phyloP scores from a whole-genome alignment of 2,888 invertebrate genomes.

The Tetramorium bicarinatum region DNA sequence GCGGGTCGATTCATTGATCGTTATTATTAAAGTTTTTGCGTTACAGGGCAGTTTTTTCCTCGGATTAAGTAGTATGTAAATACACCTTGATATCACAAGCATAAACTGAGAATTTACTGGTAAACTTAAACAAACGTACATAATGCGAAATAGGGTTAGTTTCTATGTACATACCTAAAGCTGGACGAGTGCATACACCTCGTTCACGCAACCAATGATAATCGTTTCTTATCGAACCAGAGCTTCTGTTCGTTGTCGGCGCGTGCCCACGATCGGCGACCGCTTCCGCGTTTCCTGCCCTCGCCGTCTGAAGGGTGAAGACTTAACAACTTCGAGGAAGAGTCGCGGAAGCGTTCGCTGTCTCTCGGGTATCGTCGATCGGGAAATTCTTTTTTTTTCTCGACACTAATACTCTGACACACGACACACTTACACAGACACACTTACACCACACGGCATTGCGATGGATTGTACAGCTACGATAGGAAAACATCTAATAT shows the following conservation, averaged over 20 bases:
- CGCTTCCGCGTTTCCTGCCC: constrained; percentile 38
- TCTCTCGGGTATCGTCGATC: constrained; percentile 76
- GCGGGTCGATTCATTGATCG: constrained; percentile 81
- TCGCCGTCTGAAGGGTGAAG: background rate
- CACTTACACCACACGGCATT: constrained; percentile 80
- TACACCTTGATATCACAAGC: constrained; percentile 85
- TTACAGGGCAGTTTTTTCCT: constrained; percentile 83
- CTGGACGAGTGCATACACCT: constrained; percentile 81
- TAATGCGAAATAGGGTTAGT: constrained; percentile 85
- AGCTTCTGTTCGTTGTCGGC: constrained; percentile 82
- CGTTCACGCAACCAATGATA: constrained; percentile 84
- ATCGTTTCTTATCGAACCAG: constrained; percentile 84
- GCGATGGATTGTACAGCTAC: constrained; percentile 83
- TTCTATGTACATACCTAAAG: constrained; percentile 84
- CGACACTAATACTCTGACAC: constrained; percentile 72
- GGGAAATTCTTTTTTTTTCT: constrained; percentile 82
- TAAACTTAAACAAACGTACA: constrained; percentile 83
- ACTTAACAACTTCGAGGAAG: background rate
- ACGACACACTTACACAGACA: constrained; percentile 74
- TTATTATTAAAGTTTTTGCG: constrained; percentile 79
- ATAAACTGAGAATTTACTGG: constrained; percentile 83
- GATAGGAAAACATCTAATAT: constrained; percentile 79
- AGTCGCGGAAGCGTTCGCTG: constrained; percentile 46
- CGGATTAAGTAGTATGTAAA: constrained; percentile 86
- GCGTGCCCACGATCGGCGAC: constrained; percentile 67